Base-by-base conservation (phyloP, 2,797 vertebrate genomes). In the Halcyon leucocephala region DNA sequence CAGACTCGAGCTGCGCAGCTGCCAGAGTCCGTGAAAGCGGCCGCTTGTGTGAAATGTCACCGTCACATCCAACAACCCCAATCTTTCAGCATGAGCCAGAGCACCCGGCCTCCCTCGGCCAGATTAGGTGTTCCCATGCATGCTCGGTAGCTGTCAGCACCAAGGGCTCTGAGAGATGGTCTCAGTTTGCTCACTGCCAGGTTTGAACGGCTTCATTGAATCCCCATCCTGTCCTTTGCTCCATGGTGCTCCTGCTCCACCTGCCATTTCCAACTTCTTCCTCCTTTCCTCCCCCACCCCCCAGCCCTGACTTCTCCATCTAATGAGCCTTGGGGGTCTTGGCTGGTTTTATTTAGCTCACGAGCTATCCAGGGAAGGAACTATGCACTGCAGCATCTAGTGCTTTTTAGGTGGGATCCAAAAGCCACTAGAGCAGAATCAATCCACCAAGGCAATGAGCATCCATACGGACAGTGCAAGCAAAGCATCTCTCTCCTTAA, bases 311-410 rank as follows among this genome's bases (percentile, higher is more conserved):
- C 31, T 66, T 41, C 52, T 86, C 82, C 11, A 6, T 35, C 79
- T 5, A 6, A 37, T 0, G 0, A 37, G 18, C 48, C 61, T 6
- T 9, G 42, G 1, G 10, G 0, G 0, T 5, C 78, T 49, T 5
- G 26, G 41, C 46, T 9, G 54, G 26, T 3, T 67, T 58, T 41
- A 0, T 37, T 24, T 8, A 72, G 76, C 28, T 2, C 46, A 2
- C 14, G 14, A 82, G 48, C 60, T 26, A 0, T 7, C 12, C 28
- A 4, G 37, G 21, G 66, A 46, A 79, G 35, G 48, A 6, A 58
- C 10, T 6, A 0, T 0, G 17, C 31, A 70, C 64, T 48, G 58
- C 71, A 73, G 82, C 70, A 26, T 21, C 37, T 5, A 0, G 4
- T 4, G 41, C 58, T 69, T 84, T 25, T 33, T 7, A 22, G 21